phyloP scores from a whole-genome alignment of 2,797 vertebrate species.

The Macropodus opercularis region DNA sequence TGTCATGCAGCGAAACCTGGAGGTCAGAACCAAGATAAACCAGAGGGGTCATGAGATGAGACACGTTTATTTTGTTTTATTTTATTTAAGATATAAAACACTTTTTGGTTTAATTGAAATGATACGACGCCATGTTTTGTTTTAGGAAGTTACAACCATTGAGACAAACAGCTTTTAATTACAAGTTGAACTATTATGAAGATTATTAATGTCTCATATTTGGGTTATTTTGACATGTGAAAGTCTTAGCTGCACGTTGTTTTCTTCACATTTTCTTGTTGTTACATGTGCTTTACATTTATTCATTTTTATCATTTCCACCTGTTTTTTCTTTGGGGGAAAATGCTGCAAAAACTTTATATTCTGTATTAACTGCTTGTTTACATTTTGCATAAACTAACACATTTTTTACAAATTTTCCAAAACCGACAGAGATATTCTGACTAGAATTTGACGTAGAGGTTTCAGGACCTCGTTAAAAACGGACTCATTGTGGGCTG shows the following conservation, averaged over 20 bases:
- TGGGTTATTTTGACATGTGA: too few species aligned
- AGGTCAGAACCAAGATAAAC: neutral
- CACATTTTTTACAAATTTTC: neutral
- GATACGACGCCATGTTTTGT: neutral
- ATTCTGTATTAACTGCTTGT: neutral
- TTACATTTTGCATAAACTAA: neutral
- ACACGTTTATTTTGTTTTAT: too few species aligned
- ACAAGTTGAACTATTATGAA: too few species aligned
- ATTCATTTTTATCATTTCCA: neutral
- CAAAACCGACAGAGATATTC: neutral
- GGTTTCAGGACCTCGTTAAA: neutral
- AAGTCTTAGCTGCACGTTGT: neutral
- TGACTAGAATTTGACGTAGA: conserved; percentile 5
- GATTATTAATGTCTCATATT: too few species aligned
- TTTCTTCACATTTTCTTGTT: too few species aligned
- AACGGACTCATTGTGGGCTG: neutral
- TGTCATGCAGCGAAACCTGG: conserved; percentile 1
- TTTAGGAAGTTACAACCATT: neutral
- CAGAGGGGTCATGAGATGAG: neutral
- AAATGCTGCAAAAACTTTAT: neutral
- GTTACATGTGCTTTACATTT: neutral
- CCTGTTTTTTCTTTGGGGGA: neutral
- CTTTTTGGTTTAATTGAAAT: neutral
- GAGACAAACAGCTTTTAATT: too few species aligned
- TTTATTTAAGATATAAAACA: too few species aligned